A percentile compares a stretch with the other conserved stretches of the same genome.
Conservation (phyloP, 2,797 vertebrate genomes). For the Fratercula arctica region DNA sequence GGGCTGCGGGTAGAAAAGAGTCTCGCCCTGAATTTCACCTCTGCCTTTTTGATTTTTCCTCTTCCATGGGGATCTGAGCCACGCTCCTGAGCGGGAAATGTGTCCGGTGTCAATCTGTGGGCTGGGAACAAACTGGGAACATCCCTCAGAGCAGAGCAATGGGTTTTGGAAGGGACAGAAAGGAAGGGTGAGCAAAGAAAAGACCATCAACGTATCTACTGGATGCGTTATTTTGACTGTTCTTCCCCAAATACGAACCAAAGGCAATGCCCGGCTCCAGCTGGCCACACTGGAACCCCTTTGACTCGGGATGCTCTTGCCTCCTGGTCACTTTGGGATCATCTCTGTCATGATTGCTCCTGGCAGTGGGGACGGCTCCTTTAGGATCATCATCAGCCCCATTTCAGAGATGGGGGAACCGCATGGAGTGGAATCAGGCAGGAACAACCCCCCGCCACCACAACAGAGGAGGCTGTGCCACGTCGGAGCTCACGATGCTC, state of each 20-base stretch:
- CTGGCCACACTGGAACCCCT: rapidly evolving
- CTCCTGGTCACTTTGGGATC: neutral
- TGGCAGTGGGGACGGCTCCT: neutral
- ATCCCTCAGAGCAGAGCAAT: neutral
- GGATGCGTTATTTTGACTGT: neutral
- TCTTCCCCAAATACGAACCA: neutral
- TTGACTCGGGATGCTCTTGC: neutral
- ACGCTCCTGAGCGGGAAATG: neutral
- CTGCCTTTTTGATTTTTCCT: neutral
- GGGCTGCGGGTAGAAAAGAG: neutral
- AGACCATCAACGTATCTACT: neutral
- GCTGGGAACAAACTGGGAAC: neutral
- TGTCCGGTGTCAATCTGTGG: neutral
- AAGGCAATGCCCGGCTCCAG: neutral
- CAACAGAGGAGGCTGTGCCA: rapidly evolving
- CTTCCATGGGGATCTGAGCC: neutral
- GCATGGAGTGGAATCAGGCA: rapidly evolving
- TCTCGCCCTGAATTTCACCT: neutral
- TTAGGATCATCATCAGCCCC: neutral
- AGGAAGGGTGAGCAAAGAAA: neutral
- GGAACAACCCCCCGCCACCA: rapidly evolving
- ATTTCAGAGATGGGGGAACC: neutral
- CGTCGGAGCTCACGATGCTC: rapidly evolving
- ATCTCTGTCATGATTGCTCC: rapidly evolving
- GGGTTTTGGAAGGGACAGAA: neutral